Conservation (phyloP, 1,140 invertebrate species). For the Lethocerus indicus region DNA sequence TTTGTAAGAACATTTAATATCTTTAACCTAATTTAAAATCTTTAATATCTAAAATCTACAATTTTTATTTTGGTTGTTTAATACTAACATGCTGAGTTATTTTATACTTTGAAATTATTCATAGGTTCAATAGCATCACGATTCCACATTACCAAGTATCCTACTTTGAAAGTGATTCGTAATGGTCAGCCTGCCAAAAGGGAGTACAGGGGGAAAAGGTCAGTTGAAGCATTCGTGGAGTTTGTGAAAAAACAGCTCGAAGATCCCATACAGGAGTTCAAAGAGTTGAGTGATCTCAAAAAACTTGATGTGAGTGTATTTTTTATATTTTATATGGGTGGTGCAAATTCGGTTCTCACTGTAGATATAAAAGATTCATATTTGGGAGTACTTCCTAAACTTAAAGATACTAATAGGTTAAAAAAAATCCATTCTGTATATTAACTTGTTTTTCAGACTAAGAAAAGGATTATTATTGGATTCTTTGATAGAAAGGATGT, state of each 20-base stretch:
- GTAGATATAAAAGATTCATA: too few relatives aligned
- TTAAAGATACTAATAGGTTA: too few relatives aligned
- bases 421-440: background rate
- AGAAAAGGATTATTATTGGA: constrained; percentile 83
- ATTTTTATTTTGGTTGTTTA: too few relatives aligned
- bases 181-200: constrained; percentile 87
- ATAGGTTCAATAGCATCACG: constrained; percentile 61
- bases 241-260: constrained; percentile 82
- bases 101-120: too few relatives aligned
- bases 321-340: too few relatives aligned
- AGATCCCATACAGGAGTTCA: constrained; percentile 73
- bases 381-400: too few relatives aligned
- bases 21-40: too few relatives aligned
- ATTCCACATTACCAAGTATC: constrained; percentile 97
- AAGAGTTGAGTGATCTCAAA: constrained; percentile 52
- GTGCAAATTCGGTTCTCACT: too few relatives aligned
- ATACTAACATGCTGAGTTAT: too few relatives aligned
- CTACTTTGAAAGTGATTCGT: constrained; percentile 89
- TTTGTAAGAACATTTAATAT: too few relatives aligned
- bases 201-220: constrained; percentile 80
- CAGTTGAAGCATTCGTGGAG: constrained; percentile 67
- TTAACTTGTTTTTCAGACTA: constrained; percentile 30
- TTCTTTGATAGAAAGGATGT: constrained; percentile 76
- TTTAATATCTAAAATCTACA: too few relatives aligned
- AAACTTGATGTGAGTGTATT: constrained; percentile 46